Percentiles rank a stretch among this genome's conserved stretches.
phyloP scores from a whole-genome alignment of 2,888 invertebrate species.

The Galerucella calmariensis region DNA sequence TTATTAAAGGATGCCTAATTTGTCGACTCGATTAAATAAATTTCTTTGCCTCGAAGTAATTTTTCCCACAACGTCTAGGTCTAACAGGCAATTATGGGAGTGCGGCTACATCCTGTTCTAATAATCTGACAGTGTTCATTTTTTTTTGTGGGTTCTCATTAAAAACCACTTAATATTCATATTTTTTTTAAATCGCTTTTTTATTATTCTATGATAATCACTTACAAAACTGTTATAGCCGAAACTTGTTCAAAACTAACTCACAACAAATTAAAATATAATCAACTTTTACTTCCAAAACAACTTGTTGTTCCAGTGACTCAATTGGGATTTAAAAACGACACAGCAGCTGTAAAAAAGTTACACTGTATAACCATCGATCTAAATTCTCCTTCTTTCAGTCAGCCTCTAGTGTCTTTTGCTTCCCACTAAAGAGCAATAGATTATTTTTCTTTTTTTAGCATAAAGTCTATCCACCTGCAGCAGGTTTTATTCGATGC shows the following conservation, averaged over 20 bases:
- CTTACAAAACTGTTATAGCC: conserved; percentile 25
- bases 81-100: conserved; percentile 22
- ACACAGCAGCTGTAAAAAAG: background rate
- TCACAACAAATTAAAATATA: conserved; percentile 18
- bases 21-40: conserved; percentile 18
- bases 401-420: too few species aligned
- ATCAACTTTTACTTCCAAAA: background rate
- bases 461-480: too few species aligned
- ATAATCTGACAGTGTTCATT: conserved; percentile 11
- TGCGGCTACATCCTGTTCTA: conserved; percentile 20
- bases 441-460: too few species aligned
- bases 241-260: conserved; percentile 20
- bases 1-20: conserved; percentile 23
- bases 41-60: conserved; percentile 12
- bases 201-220: conserved; percentile 28
- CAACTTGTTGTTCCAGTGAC: background rate
- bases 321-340: background rate
- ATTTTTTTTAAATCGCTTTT: conserved; percentile 24
- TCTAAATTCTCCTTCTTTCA: too few species aligned
- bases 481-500: too few species aligned
- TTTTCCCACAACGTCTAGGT: conserved; percentile 22
- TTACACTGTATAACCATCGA: too few species aligned
- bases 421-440: too few species aligned
- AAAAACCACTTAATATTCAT: conserved; percentile 39
- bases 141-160: conserved; percentile 33